Conservation (phyloP, 2,888 invertebrate genomes). For the Latrodectus elegans region DNA sequence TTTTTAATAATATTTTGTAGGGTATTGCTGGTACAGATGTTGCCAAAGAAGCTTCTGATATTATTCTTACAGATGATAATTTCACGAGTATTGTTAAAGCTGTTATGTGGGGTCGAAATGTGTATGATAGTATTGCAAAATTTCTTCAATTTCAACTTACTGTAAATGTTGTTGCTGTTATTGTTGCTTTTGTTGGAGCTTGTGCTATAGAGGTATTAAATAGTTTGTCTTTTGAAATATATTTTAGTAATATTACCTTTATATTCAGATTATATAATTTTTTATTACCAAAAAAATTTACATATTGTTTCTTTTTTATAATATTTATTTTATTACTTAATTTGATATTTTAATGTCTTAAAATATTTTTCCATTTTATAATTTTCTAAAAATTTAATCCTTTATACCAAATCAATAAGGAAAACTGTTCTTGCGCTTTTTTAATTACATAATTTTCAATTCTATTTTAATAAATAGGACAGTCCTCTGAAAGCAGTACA, state of each 20-base stretch:
- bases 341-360: no score
- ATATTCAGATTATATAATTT: no score
- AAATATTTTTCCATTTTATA: no score
- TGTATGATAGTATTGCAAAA: conserved; percentile 99
- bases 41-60: conserved; percentile 99
- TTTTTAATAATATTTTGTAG: conserved; percentile 75
- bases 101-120: conserved; percentile 99
- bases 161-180: conserved; percentile 98
- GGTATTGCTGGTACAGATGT: conserved; percentile 99
- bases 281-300: not conserved
- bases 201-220: conserved; percentile 89
- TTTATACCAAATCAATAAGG: no score
- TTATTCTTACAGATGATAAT: conserved; percentile 99
- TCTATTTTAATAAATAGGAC: conserved; percentile 41
- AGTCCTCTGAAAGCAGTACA: conserved; percentile 82
- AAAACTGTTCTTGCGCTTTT: no score
- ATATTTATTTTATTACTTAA: no score
- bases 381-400: no score
- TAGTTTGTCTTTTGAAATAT: conserved; percentile 73
- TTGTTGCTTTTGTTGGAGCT: conserved; percentile 98
- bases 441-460: no score
- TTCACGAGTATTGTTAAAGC: conserved; percentile 99
- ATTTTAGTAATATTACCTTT: no score
- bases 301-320: not conserved
- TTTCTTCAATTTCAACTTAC: conserved; percentile 99